Percentiles rank a stretch among this genome's conserved stretches.
Conservation (phyloP, 2,113 vertebrate genomes). For the Cercocebus atys region DNA sequence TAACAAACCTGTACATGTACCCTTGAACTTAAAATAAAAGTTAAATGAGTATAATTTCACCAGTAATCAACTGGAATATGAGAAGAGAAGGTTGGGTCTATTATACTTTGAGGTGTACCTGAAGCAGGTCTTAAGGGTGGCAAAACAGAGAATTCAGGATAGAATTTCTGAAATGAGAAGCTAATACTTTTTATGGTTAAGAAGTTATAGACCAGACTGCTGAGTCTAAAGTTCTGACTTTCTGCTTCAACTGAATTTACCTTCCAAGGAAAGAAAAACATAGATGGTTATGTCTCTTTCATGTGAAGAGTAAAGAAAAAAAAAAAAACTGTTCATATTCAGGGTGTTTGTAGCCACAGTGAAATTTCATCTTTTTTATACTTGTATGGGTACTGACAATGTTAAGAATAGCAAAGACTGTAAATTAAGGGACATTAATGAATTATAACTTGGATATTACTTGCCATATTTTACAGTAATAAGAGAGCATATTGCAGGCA, state of each 20-base stretch:
- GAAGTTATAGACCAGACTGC: not conserved
- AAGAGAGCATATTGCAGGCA: not conserved
- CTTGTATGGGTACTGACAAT: not conserved
- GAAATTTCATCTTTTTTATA: not conserved
- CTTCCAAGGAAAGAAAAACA: not conserved
- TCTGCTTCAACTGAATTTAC: not conserved
- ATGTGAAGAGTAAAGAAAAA: not conserved
- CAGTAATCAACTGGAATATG: not conserved
- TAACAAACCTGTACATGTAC: too few relatives aligned
- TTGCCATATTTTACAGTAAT: not conserved
- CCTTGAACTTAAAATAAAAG: too few relatives aligned
- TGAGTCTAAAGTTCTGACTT: not conserved
- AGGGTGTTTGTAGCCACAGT: not conserved
- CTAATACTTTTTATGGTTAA: not conserved
- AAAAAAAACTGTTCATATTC: not conserved
- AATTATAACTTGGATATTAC: not conserved
- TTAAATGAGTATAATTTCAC: not conserved
- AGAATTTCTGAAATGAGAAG: not conserved
- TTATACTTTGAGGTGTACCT: not conserved
- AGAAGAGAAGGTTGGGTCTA: not conserved
- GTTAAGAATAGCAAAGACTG: not conserved
- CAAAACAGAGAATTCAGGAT: not conserved
- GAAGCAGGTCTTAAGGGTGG: not conserved
- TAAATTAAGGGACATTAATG: not conserved
- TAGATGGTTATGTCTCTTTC: not conserved